Evolutionary conservation across 1,140 invertebrate genomes (phyloP).

Genomic region (Eumeta japonica): DNA sequence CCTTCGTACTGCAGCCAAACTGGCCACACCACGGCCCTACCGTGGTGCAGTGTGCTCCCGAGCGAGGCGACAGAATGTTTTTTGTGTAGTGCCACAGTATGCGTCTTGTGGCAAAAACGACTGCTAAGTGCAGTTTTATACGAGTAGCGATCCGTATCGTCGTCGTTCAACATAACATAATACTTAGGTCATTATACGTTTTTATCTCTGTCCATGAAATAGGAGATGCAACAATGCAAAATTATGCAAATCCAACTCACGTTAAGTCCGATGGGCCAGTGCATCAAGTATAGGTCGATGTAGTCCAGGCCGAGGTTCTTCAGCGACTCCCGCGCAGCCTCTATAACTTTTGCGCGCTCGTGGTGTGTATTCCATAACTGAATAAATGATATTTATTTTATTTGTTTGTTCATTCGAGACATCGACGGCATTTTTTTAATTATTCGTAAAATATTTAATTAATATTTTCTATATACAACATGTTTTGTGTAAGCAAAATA

Average conservation of each 20-base stretch:
- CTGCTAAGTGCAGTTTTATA: no score
- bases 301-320: slow-evolving; percentile 71
- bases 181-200: no score
- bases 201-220: no score
- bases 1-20: no score
- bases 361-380: slow-evolving; percentile 79
- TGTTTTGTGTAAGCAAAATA: neutral
- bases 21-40: no score
- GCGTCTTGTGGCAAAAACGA: no score
- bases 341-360: slow-evolving; percentile 61
- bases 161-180: no score
- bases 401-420: no score
- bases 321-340: slow-evolving; percentile 55
- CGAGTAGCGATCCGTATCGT: no score
- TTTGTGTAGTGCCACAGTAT: no score
- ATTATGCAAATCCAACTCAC: slow-evolving; percentile 60
- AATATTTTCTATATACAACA: neutral
- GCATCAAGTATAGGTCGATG: slow-evolving; percentile 83
- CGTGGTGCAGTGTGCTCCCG: no score
- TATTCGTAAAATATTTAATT: neutral
- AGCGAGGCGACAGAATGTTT: no score
- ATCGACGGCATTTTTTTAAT: neutral
- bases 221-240: neutral
- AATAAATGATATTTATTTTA: slow-evolving; percentile 9
- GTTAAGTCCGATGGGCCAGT: slow-evolving; percentile 81